phyloP scores from a whole-genome alignment of 2,888 invertebrate species.

The Meganola albula region DNA sequence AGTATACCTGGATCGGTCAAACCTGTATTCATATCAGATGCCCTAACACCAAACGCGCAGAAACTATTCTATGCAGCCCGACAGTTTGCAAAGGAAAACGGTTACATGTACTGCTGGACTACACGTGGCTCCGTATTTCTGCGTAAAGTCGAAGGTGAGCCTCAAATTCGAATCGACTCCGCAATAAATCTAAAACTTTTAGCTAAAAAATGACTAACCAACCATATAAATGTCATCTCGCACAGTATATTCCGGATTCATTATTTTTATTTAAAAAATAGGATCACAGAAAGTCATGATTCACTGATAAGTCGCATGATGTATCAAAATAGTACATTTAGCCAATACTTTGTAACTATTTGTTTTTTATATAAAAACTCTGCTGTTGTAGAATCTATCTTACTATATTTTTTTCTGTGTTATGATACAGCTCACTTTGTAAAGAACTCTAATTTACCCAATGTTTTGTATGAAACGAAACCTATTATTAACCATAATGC shows the following conservation, averaged over 20 bases:
- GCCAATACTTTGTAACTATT: too few species aligned
- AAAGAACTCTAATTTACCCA: too few species aligned
- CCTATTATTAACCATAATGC: too few species aligned
- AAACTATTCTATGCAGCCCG: background rate
- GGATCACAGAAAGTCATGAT: too few species aligned
- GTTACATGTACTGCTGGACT: background rate
- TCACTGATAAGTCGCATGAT: background rate
- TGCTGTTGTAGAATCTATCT: background rate
- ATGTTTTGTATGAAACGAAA: too few species aligned
- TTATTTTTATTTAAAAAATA: background rate
- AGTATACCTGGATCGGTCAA: slow-evolving; percentile 1
- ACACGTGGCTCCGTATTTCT: background rate
- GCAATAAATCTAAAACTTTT: background rate
- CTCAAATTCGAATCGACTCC: background rate
- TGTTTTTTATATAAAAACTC: background rate
- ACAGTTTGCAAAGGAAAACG: slow-evolving; percentile 13
- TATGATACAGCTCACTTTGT: too few species aligned
- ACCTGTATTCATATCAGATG: background rate
- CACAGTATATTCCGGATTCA: background rate
- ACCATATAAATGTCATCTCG: background rate
- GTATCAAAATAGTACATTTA: too few species aligned
- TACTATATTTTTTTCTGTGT: background rate
- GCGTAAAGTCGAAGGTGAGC: background rate
- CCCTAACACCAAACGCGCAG: background rate
- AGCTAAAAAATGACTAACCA: background rate